These are phyloP conservation scores for Lepidochrysops patricia DNA, from an alignment of 2,888 invertebrate genomes.

Conservation along the genomic window DNA sequence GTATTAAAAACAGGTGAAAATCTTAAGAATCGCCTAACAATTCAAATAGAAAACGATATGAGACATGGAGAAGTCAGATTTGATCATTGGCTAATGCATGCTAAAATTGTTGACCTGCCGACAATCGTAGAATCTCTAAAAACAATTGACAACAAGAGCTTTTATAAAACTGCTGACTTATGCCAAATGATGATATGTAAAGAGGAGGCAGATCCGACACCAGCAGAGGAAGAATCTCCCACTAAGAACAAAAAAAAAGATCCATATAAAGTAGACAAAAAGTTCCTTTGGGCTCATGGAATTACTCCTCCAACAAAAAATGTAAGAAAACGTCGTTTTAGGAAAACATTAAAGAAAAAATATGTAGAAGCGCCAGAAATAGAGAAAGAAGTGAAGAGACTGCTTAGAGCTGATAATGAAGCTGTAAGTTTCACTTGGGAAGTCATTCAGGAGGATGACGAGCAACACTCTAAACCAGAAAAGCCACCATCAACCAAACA, in stretches of 20 bases:
- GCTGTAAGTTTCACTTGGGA: constrained; percentile 93
- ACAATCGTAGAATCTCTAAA: constrained; percentile 94
- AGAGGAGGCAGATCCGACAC: constrained; percentile 85
- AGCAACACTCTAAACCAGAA: constrained; percentile 45
- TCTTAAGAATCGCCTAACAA: constrained; percentile 89
- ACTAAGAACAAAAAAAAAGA: constrained; percentile 89
- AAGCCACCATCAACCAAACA: constrained; percentile 31
- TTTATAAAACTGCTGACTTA: constrained; percentile 98
- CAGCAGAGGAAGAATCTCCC: constrained; percentile 83
- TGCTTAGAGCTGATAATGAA: constrained; percentile 93
- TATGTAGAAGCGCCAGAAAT: constrained; percentile 97
- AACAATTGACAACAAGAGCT: constrained; percentile 96
- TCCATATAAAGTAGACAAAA: constrained; percentile 87
- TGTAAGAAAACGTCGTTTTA: constrained; percentile 91
- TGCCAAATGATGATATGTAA: constrained; percentile 93
- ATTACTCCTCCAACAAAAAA: constrained; percentile 97
- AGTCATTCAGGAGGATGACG: constrained; percentile 88
- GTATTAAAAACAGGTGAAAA: constrained; percentile 82
- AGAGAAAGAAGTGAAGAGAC: constrained; percentile 96
- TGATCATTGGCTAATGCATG: constrained; percentile 90
- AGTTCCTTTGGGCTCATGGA: constrained; percentile 95
- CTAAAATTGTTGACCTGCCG: constrained; percentile 93
- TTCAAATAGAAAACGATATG: constrained; percentile 91
- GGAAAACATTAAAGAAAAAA: constrained; percentile 97
- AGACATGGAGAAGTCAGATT: constrained; percentile 91